A percentile compares a stretch with the other conserved stretches of the same genome.
phyloP scores from a whole-genome alignment of 2,888 invertebrate species.

The Galeopsomyia nigrocyanea region DNA sequence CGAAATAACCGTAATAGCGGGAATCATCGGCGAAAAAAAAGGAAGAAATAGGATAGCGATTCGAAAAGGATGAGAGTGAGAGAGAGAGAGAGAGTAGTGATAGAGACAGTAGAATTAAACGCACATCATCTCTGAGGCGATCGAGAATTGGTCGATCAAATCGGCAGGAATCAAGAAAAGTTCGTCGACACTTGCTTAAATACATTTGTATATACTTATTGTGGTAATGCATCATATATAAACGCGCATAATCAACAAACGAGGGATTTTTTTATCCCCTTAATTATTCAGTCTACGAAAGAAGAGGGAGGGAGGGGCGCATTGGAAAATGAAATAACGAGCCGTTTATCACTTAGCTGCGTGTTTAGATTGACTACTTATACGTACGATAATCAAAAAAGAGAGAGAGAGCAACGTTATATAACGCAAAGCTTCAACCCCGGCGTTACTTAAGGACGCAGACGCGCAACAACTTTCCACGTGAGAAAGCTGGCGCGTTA shows the following conservation, averaged over 20 bases:
- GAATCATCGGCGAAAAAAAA: background rate
- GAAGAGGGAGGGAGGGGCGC: slow-evolving; percentile 8
- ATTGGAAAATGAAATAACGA: slow-evolving; percentile 34
- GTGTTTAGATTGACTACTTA: slow-evolving; percentile 32
- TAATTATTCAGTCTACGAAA: slow-evolving; percentile 45
- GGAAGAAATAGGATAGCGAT: background rate
- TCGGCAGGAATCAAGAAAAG: slow-evolving; percentile 49
- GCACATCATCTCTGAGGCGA: background rate
- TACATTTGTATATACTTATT: slow-evolving; percentile 39
- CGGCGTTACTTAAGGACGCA: slow-evolving; percentile 33
- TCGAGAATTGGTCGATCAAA: slow-evolving; percentile 25
- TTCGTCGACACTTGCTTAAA: slow-evolving; percentile 42
- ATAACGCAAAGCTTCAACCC: slow-evolving; percentile 43
- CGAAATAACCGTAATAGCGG: background rate
- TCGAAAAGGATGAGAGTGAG: background rate
- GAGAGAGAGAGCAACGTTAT: slow-evolving; percentile 31
- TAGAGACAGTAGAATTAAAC: background rate
- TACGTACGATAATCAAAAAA: slow-evolving; percentile 37
- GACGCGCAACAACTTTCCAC: slow-evolving; percentile 29
- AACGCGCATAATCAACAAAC: slow-evolving; percentile 47
- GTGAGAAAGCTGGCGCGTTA: slow-evolving; percentile 30
- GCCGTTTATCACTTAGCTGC: slow-evolving; percentile 21
- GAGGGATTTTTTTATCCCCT: slow-evolving; percentile 29
- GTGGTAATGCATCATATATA: slow-evolving; percentile 15
- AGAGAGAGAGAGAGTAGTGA: background rate